Percentiles rank a stretch among this genome's conserved stretches.
These are phyloP conservation scores for Tiliacea citrago DNA, from an alignment of 2,888 invertebrate species.

Conservation along the genomic window DNA sequence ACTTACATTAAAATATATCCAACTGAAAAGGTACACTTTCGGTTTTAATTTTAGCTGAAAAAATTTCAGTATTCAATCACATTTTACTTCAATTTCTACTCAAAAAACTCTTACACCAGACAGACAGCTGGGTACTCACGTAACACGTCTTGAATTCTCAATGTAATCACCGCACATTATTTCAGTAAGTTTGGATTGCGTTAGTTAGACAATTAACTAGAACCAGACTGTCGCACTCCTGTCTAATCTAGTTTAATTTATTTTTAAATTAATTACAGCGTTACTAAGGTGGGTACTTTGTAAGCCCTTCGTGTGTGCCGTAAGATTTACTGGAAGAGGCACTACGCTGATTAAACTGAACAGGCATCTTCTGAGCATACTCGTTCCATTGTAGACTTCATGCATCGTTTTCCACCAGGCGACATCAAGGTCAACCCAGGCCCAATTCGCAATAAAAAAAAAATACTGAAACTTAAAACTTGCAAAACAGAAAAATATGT, in stretches of 20 bases:
- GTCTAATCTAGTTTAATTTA: slow-evolving; percentile 65
- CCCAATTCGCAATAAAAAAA: too few relatives aligned
- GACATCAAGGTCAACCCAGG: too few relatives aligned
- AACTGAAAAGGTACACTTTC: not conserved
- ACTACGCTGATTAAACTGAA: not conserved
- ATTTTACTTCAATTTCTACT: not conserved
- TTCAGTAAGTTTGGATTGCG: slow-evolving; percentile 51
- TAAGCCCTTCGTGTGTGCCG: slow-evolving; percentile 40
- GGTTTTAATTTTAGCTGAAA: too few relatives aligned
- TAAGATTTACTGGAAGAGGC: slow-evolving; percentile 49
- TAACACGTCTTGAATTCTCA: slow-evolving; percentile 40
- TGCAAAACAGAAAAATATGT: too few relatives aligned
- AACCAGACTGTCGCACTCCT: slow-evolving; percentile 52
- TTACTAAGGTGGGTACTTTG: slow-evolving; percentile 63
- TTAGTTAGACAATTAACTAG: slow-evolving; percentile 58
- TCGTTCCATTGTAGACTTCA: too few relatives aligned
- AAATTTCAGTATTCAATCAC: not conserved
- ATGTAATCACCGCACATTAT: slow-evolving; percentile 60
- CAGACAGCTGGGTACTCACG: not conserved
- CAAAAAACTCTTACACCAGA: slow-evolving; percentile 7
- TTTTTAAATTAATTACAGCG: slow-evolving; percentile 68
- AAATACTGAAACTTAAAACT: too few relatives aligned
- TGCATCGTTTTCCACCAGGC: too few relatives aligned
- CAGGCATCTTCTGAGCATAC: not conserved
- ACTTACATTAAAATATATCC: not conserved